These are phyloP conservation scores for Ectropis crepuscularia DNA, from an alignment of 2,888 invertebrate genomes.

Conservation along the genomic window DNA sequence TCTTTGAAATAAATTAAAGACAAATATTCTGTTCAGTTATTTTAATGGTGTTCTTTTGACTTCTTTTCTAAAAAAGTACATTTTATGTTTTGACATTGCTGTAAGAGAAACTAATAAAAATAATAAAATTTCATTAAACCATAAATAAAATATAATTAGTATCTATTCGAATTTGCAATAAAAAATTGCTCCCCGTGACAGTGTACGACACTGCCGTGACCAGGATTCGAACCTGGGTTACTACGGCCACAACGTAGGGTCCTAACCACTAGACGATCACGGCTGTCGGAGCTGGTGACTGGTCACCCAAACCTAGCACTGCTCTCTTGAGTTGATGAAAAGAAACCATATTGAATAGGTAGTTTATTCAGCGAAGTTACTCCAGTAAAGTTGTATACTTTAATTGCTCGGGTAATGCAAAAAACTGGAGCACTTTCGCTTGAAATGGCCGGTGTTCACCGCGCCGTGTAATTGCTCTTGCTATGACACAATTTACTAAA, in stretches of 20 bases:
- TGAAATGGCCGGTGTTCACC: conserved; percentile 15
- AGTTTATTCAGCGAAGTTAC: background rate
- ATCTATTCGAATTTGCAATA: background rate
- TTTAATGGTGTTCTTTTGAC: no score
- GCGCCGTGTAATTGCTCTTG: conserved; percentile 20
- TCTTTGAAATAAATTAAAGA: no score
- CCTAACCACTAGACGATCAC: conserved; percentile 90
- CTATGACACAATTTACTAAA: conserved; percentile 10
- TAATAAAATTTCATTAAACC: no score
- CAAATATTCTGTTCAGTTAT: no score
- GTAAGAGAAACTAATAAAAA: no score
- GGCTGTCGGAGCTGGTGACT: conserved; percentile 73
- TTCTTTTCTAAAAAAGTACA: no score
- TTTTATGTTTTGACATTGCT: no score
- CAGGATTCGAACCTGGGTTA: conserved; percentile 88
- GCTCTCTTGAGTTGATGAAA: conserved; percentile 17
- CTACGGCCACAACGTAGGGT: conserved; percentile 90
- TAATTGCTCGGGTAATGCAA: conserved; percentile 23
- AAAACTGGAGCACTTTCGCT: conserved; percentile 45
- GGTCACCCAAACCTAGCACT: conserved; percentile 16
- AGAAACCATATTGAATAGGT: conserved; percentile 17
- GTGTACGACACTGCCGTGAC: conserved; percentile 65
- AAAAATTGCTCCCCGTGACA: conserved; percentile 56
- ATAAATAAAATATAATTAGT: no score
- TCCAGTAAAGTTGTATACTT: conserved; percentile 8